Evolutionary conservation across 1,140 invertebrate genomes (phyloP), one percentile per base, ranked within the genome.

Genomic region (Tetraneura akinire): DNA sequence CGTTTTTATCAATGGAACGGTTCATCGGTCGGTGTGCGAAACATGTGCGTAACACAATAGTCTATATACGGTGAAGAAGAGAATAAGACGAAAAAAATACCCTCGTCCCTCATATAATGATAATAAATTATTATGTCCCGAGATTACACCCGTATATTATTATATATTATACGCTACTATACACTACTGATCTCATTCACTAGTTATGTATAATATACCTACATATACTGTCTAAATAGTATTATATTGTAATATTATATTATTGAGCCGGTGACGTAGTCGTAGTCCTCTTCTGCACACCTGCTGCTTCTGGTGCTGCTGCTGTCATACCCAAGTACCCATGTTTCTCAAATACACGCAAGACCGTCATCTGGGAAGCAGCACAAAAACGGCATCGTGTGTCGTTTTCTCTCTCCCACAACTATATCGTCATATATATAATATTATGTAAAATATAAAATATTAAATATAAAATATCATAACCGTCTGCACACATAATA

Each of bases 241-340:
- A 68, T n/a, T 1, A 42, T 37, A 26, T 68, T 68, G 66, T 68
- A 68, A 68, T 68, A 68, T 68, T 68, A 68, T 68, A 68, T 68
- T 53, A n/a, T n/a, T 18, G 51, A 47, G 45, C 66, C 66, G 66
- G 45, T 68, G 66, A 68, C 66, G 66, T 68, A 68, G 66, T 68
- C 23, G 68, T 71, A n/a, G n/a, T n/a, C n/a, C n/a, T 45, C 68
- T 51, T 71, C 45, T 71, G 68, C 68, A 71, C 68, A 71, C 68
- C 68, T 71, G 68, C 68, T 71, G 68, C 45, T 71, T 21, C 21
- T 66, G 64, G 18, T 68, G 64, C 64, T 68, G 64, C 42, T 45
- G 13, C 4, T 29, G 68, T 49, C 26, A 51, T n/a, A n/a, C 45
- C 68, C 68, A 51, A 71, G 68, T 71, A 71, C 45, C 21, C 47